These are phyloP conservation scores for Cerceris ruficornis DNA, from an alignment of 2,888 invertebrate species.

Conservation along the genomic window DNA sequence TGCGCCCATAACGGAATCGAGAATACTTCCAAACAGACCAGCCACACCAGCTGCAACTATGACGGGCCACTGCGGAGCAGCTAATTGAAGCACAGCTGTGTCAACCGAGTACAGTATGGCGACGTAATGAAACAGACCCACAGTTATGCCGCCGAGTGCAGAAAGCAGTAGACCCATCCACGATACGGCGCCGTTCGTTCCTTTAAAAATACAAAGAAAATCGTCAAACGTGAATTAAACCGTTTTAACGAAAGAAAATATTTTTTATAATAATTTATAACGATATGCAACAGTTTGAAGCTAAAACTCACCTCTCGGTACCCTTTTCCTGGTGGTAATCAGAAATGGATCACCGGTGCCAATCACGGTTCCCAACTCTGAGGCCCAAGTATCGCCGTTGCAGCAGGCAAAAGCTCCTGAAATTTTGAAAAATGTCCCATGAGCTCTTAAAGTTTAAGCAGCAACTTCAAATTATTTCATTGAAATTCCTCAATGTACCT, in stretches of 20 bases:
- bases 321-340: conserved; percentile 88
- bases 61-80: conserved; percentile 91
- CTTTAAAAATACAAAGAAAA: conserved; percentile 79
- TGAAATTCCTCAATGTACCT: conserved; percentile 19
- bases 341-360: conserved; percentile 87
- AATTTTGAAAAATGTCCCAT: conserved; percentile 34
- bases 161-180: conserved; percentile 85
- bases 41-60: conserved; percentile 88
- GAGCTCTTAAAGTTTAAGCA: background rate
- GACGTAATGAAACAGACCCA: conserved; percentile 89
- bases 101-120: conserved; percentile 86
- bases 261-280: background rate
- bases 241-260: background rate
- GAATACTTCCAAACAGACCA: conserved; percentile 90
- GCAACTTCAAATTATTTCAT: background rate
- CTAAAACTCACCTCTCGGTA: conserved; percentile 86
- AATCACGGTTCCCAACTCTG: conserved; percentile 92
- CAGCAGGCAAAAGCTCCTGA: conserved; percentile 89
- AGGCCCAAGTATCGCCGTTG: conserved; percentile 96
- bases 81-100: conserved; percentile 83
- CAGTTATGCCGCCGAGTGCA: conserved; percentile 86
- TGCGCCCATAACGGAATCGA: conserved; percentile 93
- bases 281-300: background rate
- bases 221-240: conserved; percentile 10
- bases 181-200: conserved; percentile 95